Conservation (phyloP, 2,797 vertebrate genomes). For the Pristis pectinata region DNA sequence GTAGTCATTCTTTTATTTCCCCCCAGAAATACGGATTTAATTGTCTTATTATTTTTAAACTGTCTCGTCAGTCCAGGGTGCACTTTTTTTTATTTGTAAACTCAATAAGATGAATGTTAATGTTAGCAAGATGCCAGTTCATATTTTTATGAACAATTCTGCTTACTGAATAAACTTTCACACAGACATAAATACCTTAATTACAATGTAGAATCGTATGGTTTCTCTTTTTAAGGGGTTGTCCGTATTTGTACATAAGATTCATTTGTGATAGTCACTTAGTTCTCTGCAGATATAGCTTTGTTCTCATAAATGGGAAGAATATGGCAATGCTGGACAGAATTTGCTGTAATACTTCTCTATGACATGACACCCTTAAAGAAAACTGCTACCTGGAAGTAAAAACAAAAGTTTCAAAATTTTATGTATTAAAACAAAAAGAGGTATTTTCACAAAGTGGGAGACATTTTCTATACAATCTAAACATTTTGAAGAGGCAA, state of each 20-base stretch:
- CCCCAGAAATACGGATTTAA: slow-evolving; percentile 37
- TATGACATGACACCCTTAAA: slow-evolving; percentile 7
- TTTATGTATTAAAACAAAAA: slow-evolving; percentile 60
- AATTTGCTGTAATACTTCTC: not conserved
- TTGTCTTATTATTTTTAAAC: slow-evolving; percentile 57
- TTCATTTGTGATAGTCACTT: slow-evolving; percentile 13
- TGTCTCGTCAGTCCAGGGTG: slow-evolving; percentile 40
- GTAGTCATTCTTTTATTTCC: slow-evolving; percentile 42
- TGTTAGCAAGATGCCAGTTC: slow-evolving; percentile 57
- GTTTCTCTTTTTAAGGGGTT: not conserved
- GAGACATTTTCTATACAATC: slow-evolving; percentile 71
- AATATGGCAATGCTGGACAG: not conserved
- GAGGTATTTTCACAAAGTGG: slow-evolving; percentile 59
- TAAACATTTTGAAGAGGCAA: slow-evolving; percentile 48
- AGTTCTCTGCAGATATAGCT: slow-evolving; percentile 15
- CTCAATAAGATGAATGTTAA: slow-evolving; percentile 42
- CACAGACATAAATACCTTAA: not conserved
- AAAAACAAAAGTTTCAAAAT: slow-evolving; percentile 53
- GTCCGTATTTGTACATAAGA: slow-evolving; percentile 29
- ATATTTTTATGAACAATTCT: slow-evolving; percentile 57
- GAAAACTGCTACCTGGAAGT: slow-evolving; percentile 33
- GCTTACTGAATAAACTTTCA: slow-evolving; percentile 16
- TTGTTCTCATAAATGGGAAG: slow-evolving; percentile 1
- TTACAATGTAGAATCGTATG: slow-evolving; percentile 20
- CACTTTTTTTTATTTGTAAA: slow-evolving; percentile 38